phyloP scores from a whole-genome alignment of 2,113 vertebrate genomes.

The Paradoxurus hermaphroditus region DNA sequence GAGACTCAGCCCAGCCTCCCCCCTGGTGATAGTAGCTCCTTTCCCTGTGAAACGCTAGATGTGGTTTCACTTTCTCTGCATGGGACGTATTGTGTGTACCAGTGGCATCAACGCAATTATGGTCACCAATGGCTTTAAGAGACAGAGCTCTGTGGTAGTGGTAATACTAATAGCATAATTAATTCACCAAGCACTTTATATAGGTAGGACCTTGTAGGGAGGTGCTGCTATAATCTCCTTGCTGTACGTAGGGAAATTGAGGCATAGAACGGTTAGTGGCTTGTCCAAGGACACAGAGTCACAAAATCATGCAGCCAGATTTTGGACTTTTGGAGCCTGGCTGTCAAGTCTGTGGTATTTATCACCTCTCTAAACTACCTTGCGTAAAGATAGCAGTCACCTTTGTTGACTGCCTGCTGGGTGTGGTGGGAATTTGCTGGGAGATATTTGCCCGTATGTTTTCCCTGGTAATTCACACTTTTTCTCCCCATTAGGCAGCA shows the following conservation, averaged over 20 bases:
- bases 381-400: background rate
- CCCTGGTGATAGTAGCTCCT: background rate
- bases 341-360: background rate
- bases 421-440: background rate
- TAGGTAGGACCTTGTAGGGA: background rate
- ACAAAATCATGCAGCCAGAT: background rate
- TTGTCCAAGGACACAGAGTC: background rate
- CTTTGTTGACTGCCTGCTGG: too few species aligned
- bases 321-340: background rate
- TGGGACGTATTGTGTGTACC: background rate
- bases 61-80: background rate
- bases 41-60: background rate
- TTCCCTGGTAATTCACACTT: background rate
- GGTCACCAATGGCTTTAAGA: background rate
- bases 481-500: background rate
- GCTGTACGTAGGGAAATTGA: background rate
- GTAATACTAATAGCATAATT: background rate
- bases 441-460: background rate
- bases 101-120: background rate
- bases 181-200: background rate
- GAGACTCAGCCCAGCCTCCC: background rate
- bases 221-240: background rate
- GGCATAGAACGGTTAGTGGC: background rate
- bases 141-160: background rate
- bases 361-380: background rate